A percentile compares a stretch with the other conserved stretches of the same genome.
phyloP scores from a whole-genome alignment of 2,888 invertebrate species.

The Rapana venosa region DNA sequence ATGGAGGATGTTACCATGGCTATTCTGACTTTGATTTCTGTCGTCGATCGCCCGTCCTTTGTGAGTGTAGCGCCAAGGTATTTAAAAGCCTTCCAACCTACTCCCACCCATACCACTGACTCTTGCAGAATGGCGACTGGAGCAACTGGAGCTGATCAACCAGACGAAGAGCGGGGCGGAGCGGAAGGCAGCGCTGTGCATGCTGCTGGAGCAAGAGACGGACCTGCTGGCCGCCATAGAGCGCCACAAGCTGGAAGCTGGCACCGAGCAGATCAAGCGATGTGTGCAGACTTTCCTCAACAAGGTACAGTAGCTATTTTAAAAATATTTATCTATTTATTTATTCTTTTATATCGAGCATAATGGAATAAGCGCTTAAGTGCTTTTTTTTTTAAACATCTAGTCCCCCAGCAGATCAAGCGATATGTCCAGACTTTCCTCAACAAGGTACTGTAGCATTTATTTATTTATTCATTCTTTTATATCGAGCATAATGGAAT shows the following conservation, averaged over 20 bases:
- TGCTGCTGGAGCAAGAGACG: conserved; percentile 78
- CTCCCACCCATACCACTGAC: no score
- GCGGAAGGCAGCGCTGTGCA: conserved; percentile 78
- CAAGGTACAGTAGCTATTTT: conserved; percentile 65
- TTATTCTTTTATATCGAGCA: no score
- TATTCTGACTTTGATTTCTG: no score
- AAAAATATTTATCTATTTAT: no score
- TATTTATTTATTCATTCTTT: no score
- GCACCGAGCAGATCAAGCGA: conserved; percentile 71
- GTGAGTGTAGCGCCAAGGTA: no score
- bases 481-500: no score
- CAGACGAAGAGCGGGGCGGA: conserved; percentile 75
- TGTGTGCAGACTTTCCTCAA: conserved; percentile 74
- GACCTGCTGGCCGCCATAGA: conserved; percentile 78
- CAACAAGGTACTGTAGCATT: conserved; percentile 69
- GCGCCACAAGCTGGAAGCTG: conserved; percentile 76
- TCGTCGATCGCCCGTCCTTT: no score
- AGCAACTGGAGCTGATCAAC: conserved; percentile 76
- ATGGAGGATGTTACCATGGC: no score
- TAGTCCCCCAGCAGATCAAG: conserved; percentile 72
- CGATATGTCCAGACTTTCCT: conserved; percentile 74
- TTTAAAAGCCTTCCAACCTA: no score
- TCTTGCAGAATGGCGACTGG: conserved; percentile 76
- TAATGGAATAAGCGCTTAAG: no score
- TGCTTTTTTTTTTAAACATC: no score